Conservation (phyloP, 2,888 invertebrate species). For the Agrochola litura region DNA sequence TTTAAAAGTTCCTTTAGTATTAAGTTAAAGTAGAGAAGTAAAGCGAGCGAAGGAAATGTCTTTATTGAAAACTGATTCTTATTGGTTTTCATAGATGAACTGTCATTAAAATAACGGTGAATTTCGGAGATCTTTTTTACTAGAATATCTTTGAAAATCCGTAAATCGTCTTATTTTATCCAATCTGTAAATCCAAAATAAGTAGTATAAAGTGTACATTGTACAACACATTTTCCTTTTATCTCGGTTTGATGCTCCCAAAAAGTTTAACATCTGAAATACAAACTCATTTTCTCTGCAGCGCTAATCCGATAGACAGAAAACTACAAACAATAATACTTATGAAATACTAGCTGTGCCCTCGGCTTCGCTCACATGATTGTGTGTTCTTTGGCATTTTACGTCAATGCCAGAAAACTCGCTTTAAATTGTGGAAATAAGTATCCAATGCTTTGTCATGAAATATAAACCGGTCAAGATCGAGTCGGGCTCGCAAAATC, state of each 20-base stretch:
- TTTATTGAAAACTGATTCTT: neutral
- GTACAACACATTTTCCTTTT: neutral
- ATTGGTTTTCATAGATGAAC: neutral
- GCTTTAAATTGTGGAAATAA: neutral
- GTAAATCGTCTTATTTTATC: neutral
- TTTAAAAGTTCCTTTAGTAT: neutral
- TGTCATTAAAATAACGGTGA: neutral
- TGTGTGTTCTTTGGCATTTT: neutral
- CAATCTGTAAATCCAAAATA: neutral
- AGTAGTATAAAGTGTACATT: no score
- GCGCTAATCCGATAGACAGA: neutral
- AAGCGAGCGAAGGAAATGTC: neutral
- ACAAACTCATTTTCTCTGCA: neutral
- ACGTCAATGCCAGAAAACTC: neutral
- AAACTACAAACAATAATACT: neutral
- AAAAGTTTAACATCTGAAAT: neutral
- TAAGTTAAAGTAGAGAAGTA: neutral
- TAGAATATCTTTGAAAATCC: neutral
- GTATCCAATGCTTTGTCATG: neutral
- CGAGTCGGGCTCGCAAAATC: neutral
- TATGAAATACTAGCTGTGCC: neutral
- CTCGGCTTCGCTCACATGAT: neutral
- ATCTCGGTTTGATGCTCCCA: neutral
- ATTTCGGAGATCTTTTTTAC: neutral
- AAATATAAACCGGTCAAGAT: neutral